Conservation (phyloP, 2,888 invertebrate species). For the Ichneumon xanthorius region DNA sequence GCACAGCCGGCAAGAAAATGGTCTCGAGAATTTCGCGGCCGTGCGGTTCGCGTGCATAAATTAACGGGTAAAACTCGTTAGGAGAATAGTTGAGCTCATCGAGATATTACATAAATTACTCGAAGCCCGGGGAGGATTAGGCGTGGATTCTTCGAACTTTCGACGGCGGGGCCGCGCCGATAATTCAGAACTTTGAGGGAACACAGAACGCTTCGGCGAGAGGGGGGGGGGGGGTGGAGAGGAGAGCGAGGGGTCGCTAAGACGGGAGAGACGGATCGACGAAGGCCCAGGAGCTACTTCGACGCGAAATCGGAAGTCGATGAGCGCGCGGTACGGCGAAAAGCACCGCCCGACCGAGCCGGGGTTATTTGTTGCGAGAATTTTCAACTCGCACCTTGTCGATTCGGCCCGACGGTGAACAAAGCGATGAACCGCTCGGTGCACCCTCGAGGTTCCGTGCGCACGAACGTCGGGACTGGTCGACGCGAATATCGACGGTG, state of each 20-base stretch:
- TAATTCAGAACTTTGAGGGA: conserved; percentile 78
- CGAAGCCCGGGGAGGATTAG: conserved; percentile 72
- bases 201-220: neutral
- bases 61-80: conserved; percentile 75
- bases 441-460: neutral
- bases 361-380: conserved; percentile 5
- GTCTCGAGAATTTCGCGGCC: conserved; percentile 38
- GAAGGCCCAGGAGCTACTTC: neutral
- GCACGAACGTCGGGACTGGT: neutral
- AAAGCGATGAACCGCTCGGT: conserved; percentile 10
- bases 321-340: neutral
- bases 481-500: conserved; percentile 27
- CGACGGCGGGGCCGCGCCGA: conserved; percentile 71
- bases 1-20: conserved; percentile 16
- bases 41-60: conserved; percentile 73
- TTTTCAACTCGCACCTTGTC: conserved; percentile 8
- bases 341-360: conserved; percentile 17
- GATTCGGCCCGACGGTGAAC: neutral
- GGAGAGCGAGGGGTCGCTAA: neutral
- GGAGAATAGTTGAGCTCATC: conserved; percentile 70
- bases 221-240: no score
- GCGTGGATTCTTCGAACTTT: conserved; percentile 80
- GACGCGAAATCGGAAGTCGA: conserved; percentile 15
- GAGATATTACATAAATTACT: conserved; percentile 69
- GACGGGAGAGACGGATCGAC: neutral